Evolutionary conservation across 2,113 vertebrate genomes (phyloP), one percentile per base, ranked within the genome.

Genomic region (Bubalus kerabau): DNA sequence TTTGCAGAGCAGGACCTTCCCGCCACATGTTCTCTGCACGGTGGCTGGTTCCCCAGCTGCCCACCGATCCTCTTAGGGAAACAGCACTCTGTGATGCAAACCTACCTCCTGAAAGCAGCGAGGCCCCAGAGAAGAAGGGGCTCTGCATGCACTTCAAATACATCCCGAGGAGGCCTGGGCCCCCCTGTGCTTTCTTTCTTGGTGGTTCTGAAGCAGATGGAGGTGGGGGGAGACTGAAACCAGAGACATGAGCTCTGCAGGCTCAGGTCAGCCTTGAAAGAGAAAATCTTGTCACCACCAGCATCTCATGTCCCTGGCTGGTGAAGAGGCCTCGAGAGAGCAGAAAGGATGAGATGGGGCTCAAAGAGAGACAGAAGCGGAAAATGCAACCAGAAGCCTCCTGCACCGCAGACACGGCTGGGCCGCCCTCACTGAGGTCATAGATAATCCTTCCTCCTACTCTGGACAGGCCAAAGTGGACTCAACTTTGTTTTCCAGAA

Each of bases 1-100:
- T 8, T 30, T 4, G 1, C 1, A 1, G 11, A 30, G 48, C 40
- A 14, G 13, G 10, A 32, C 2, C 0, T 1, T 32, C 16, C 2
- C 0, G 4, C 10, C 10, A 0, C 4, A 6, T 30, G 36, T 19
- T 74, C 76, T 84, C n/a, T 46, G 21, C 16, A 54, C 21, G 32
- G 26, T 24, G 40, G 43, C 3, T 28, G 82, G 28, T 24, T 6
- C 30, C 13, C 4, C 36, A n/a, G 74, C n/a, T 24, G 43, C 32
- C 46, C 6, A 3, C 7, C 0, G 1, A 30, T n/a, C 12, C 23
- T 87, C 46, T 86, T 13, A 56, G 60, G 50, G 40, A 82, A 24
- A 24, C 1, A 21, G 28, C 1, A 2, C n/a, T 2, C 17, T 36
- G 57, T 2, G 24, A n/a, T n/a, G 23, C 13, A 10, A 60, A 81